These are phyloP conservation scores for Rhynchomys soricoides DNA, from an alignment of 2,113 vertebrate species.

Conservation along the genomic window DNA sequence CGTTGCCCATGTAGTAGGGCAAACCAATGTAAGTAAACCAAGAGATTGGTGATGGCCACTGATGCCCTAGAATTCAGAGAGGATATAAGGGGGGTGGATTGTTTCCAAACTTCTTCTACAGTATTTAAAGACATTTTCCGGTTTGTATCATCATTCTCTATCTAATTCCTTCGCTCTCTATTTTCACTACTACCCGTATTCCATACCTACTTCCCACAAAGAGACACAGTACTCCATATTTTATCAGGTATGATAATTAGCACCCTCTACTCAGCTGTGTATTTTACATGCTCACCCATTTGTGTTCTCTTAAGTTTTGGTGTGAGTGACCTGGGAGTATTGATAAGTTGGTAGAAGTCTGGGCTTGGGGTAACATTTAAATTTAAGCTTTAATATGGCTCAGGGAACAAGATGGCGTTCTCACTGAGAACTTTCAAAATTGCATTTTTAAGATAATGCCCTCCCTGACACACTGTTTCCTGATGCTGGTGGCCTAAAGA, in stretches of 20 bases:
- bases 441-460: conserved; percentile 3
- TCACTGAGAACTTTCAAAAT: background rate
- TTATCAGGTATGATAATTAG: background rate
- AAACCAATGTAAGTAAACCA: background rate
- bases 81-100: background rate
- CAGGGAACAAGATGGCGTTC: background rate
- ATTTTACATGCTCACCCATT: background rate
- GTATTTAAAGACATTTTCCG: background rate
- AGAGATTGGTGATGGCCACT: background rate
- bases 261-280: background rate
- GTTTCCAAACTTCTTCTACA: background rate
- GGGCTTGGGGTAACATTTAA: background rate
- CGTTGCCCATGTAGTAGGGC: background rate
- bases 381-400: background rate
- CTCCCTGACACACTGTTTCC: background rate
- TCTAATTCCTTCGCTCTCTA: background rate
- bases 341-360: background rate
- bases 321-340: background rate
- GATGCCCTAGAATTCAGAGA: background rate
- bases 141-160: background rate
- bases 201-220: background rate
- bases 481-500: background rate
- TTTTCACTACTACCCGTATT: background rate
- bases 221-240: rapidly evolving
- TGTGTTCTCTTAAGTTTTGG: background rate